Evolutionary conservation across 2,797 vertebrate genomes (phyloP).

Genomic region (Gobio occitaniae): DNA sequence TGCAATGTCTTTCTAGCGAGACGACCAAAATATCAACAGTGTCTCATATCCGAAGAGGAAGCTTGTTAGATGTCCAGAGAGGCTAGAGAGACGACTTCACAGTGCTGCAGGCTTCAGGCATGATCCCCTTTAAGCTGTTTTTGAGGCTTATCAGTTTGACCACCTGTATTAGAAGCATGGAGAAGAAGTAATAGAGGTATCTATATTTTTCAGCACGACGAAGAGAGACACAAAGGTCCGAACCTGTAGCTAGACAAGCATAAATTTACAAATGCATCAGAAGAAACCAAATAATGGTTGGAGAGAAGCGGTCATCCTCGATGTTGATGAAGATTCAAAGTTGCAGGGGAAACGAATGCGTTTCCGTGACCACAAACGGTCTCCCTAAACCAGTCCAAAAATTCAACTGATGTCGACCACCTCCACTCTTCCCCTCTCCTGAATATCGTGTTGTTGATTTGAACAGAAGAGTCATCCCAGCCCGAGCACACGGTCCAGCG

Average conservation of each 20-base stretch:
- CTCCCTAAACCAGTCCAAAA: conserved; percentile 72
- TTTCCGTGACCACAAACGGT: conserved; percentile 62
- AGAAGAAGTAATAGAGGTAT: not conserved
- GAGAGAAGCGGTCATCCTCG: not conserved
- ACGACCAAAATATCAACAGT: not conserved
- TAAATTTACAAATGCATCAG: not conserved
- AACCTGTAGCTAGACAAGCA: not conserved
- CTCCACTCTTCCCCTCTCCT: conserved; percentile 71
- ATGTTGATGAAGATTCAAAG: conserved; percentile 12
- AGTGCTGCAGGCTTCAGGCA: conserved; percentile 16
- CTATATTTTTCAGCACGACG: not conserved
- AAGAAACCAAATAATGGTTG: not conserved
- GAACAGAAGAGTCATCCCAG: conserved; percentile 77
- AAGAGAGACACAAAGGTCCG: not conserved
- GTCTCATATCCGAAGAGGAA: conserved; percentile 32
- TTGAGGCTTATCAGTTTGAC: conserved; percentile 29
- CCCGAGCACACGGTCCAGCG: not conserved
- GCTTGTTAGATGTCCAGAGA: conserved; percentile 8
- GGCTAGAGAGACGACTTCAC: not conserved
- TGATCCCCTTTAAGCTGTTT: conserved; percentile 38
- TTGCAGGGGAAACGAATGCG: conserved; percentile 15
- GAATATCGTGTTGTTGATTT: conserved; percentile 62
- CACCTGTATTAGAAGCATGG: conserved; percentile 17
- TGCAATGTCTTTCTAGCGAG: not conserved
- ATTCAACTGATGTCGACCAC: conserved; percentile 62